Percentiles rank a stretch among this genome's conserved stretches.
These are phyloP conservation scores for Drosophila arizonae DNA, from an alignment of 1,140 invertebrate species.

Conservation along the genomic window DNA sequence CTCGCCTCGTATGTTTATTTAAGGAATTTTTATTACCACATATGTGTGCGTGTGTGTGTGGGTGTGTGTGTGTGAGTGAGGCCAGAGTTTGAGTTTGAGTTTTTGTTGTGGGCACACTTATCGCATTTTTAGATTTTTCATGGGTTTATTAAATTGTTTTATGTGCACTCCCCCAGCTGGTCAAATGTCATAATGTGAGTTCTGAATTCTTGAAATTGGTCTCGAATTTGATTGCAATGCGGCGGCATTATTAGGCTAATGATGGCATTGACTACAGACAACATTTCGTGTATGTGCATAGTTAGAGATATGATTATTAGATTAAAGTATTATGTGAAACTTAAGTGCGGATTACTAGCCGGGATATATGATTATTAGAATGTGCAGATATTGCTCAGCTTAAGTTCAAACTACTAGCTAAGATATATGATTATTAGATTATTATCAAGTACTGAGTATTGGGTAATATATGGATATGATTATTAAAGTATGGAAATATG, in stretches of 20 bases:
- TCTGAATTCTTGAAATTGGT: slow-evolving; percentile 56
- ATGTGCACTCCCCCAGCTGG: slow-evolving; percentile 63
- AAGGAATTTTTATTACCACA: slow-evolving; percentile 69
- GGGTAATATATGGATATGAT: neutral
- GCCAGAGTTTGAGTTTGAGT: slow-evolving; percentile 12
- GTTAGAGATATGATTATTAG: slow-evolving; percentile 21
- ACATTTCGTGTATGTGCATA: neutral
- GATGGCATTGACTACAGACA: slow-evolving; percentile 5
- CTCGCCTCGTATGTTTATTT: slow-evolving; percentile 60
- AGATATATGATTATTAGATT: neutral
- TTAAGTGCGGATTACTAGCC: neutral
- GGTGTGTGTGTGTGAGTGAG: slow-evolving; percentile 1
- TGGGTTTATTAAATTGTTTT: slow-evolving; percentile 76
- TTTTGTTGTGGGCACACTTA: slow-evolving; percentile 41
- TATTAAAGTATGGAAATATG: neutral
- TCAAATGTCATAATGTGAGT: slow-evolving; percentile 44
- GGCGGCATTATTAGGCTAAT: slow-evolving; percentile 37
- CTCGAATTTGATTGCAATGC: slow-evolving; percentile 49
- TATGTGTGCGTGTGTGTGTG: slow-evolving; percentile 24
- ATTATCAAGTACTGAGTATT: neutral
- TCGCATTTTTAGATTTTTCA: slow-evolving; percentile 76
- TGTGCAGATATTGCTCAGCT: too few relatives aligned
- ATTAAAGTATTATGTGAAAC: neutral
- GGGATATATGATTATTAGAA: too few relatives aligned
- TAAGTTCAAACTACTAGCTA: neutral